Evolutionary conservation across 2,113 vertebrate species (phyloP), one percentile per base, ranked within the genome.

Genomic region (Acrocephalus arundinaceus): DNA sequence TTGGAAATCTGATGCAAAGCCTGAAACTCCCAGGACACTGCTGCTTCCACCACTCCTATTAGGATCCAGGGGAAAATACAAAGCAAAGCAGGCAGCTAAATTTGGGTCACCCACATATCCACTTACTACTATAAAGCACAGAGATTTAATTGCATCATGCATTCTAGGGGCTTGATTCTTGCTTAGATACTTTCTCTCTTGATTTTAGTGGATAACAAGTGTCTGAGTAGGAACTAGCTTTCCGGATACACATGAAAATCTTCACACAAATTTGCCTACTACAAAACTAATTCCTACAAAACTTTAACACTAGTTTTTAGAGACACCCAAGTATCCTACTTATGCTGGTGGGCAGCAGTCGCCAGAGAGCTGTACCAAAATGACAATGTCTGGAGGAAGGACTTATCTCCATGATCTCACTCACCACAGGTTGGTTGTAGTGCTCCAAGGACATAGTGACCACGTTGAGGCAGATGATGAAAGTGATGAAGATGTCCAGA

Each of bases 381-480:
- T 25, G 62, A 77, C 33, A 67, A 7, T 31, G 23, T 48, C 70
- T 73, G 66, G 48, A 83, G 27, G 39, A 39, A 93, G 41, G 62
- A 71, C 43, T 93, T 73, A 76, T 84, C 37, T 87, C 52, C 67
- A 54, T 9, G 49, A 87, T 96, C 58, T 96, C 85, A 97, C 98
- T 99, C 98, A 99, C 99, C 94, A 97, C 98, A 90, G 99, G 99
- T 63, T 99, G 99, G 94, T 98, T 99, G 98, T 99, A 99, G 98
- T 99, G 99, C 97, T 99, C 99, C 98, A 99, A 97, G 82, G 99
- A 99, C 99, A 99, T 99, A 91, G 99, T 99, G 97, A 99, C 98
- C 93, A 99, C 99, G 4, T 99, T 99, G 98, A 99, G 98, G 97
- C 99, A 99, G 98, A 99, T 99, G 98, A 99, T 99, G 97, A 99